Conservation (phyloP, 2,113 vertebrate species). For the Pelusios castaneus region DNA sequence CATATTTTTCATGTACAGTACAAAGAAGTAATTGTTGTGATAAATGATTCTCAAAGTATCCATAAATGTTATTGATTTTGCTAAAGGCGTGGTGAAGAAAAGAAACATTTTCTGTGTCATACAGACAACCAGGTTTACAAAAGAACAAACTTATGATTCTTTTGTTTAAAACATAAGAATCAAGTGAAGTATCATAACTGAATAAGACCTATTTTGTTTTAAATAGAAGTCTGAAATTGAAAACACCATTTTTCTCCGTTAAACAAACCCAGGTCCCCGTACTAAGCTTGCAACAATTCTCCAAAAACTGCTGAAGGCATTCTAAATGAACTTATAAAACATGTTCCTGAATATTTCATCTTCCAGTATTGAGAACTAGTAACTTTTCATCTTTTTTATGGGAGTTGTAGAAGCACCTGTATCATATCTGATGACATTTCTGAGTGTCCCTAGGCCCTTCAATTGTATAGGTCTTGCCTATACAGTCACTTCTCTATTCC, state of each 20-base stretch:
- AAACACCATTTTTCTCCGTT: not conserved
- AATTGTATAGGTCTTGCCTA: not conserved
- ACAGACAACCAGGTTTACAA: slow-evolving; percentile 35
- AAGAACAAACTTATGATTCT: slow-evolving; percentile 8
- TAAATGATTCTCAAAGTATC: slow-evolving; percentile 53
- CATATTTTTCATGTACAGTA: slow-evolving; percentile 52
- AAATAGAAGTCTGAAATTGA: not conserved
- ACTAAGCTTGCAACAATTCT: not conserved
- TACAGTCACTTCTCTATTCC: not conserved
- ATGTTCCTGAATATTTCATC: fast-evolving
- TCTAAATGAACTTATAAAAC: not conserved
- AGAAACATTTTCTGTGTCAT: slow-evolving; percentile 44
- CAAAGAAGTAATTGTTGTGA: slow-evolving; percentile 69
- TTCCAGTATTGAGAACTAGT: not conserved
- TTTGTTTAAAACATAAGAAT: slow-evolving; percentile 31
- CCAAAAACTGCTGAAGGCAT: fast-evolving
- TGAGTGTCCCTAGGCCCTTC: not conserved
- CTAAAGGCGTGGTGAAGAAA: slow-evolving; percentile 27
- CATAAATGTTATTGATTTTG: slow-evolving; percentile 67
- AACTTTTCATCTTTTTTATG: not conserved
- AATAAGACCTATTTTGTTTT: not conserved
- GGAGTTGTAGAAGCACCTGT: not conserved
- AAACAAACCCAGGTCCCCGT: not conserved
- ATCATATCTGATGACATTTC: not conserved
- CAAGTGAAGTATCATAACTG: not conserved